Conservation (phyloP, 1,140 invertebrate species). For the Trichomalopsis sarcophagae region DNA sequence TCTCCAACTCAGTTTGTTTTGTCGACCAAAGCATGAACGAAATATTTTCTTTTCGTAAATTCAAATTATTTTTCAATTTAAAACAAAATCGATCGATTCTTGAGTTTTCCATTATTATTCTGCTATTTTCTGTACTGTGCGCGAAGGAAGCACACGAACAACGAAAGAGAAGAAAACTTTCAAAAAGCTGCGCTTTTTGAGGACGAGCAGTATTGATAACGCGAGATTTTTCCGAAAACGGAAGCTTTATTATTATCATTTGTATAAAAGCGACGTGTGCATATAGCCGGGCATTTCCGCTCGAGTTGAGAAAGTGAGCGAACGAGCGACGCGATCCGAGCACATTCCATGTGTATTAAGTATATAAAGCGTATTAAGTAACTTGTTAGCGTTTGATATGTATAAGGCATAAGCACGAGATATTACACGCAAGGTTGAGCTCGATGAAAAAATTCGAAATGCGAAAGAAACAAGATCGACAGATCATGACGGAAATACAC, state of each 20-base stretch:
- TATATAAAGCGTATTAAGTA: constrained; percentile 56
- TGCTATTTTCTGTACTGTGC: not conserved
- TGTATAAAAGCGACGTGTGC: not conserved
- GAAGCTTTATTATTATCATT: not conserved
- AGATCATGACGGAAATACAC: constrained; percentile 58
- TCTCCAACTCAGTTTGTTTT: not conserved
- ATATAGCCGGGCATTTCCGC: constrained; percentile 15
- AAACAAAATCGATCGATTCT: not conserved
- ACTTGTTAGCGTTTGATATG: constrained; percentile 67
- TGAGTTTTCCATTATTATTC: not conserved
- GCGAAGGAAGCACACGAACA: not conserved
- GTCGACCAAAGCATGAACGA: not conserved
- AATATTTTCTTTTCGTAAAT: not conserved
- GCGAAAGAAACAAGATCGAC: constrained; percentile 41
- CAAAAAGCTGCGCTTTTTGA: constrained; percentile 2
- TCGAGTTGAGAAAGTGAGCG: constrained; percentile 11
- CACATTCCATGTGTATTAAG: constrained; percentile 66
- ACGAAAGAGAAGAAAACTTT: constrained; percentile 11
- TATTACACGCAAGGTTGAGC: constrained; percentile 55
- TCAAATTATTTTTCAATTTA: not conserved
- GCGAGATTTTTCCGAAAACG: not conserved
- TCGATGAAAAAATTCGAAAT: constrained; percentile 7
- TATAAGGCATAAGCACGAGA: constrained; percentile 51
- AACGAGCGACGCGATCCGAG: constrained; percentile 55
- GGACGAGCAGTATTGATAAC: constrained; percentile 13